Conservation (phyloP, 2,113 vertebrate species). For the Notothenia coriiceps region DNA sequence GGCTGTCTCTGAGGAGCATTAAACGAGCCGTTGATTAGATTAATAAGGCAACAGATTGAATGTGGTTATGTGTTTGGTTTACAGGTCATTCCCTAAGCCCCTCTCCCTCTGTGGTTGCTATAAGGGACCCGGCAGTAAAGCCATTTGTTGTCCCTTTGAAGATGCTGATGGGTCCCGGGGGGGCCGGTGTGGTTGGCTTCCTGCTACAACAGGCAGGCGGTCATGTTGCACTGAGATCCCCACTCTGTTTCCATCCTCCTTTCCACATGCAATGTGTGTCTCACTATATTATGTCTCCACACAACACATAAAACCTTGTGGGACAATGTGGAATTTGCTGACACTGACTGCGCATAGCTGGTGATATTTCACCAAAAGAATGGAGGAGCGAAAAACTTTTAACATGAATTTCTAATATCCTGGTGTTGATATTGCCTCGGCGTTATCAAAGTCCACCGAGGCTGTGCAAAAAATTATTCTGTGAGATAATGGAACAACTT, state of each 20-base stretch:
- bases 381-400: constrained; percentile 56
- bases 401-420: constrained; percentile 74
- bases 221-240: constrained; percentile 59
- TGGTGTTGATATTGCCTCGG: constrained; percentile 73
- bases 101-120: constrained; percentile 61
- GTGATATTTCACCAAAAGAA: constrained; percentile 55
- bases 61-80: constrained; percentile 79
- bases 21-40: constrained; percentile 78
- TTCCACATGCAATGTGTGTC: constrained; percentile 37
- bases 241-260: constrained; percentile 19
- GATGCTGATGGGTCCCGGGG: constrained; percentile 69
- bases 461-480: constrained; percentile 65
- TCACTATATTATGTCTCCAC: constrained; percentile 38
- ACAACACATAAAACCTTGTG: constrained; percentile 50
- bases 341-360: background rate
- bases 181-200: constrained; percentile 53
- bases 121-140: constrained; percentile 60
- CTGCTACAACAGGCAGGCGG: constrained; percentile 54
- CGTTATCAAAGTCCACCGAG: constrained; percentile 74
- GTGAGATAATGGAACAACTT: constrained; percentile 73
- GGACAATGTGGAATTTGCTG: constrained; percentile 44
- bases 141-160: constrained; percentile 71
- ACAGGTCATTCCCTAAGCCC: constrained; percentile 73
- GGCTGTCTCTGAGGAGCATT: constrained; percentile 69
- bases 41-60: constrained; percentile 80